Evolutionary conservation across 2,888 invertebrate species (phyloP), one percentile per base, ranked within the genome.

Genomic region (Campaea margaritaria): DNA sequence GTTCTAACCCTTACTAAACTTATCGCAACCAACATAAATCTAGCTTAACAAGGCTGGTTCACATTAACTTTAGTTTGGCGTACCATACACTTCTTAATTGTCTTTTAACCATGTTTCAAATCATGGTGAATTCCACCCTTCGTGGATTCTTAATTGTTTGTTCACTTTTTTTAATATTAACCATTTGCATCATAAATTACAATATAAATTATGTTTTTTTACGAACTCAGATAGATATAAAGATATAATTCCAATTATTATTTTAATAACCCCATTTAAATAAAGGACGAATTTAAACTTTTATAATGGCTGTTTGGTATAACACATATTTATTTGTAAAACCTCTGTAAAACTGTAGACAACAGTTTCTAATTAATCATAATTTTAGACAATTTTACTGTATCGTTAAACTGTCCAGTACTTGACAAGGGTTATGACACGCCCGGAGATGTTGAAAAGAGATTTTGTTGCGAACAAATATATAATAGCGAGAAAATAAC

Each of bases 371-470:
- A 62, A 59, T 58, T 16, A 2, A 5, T 21, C 50, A 54, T 58
- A 64, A 55, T 68, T 77, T 76, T 71, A 71, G 52, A 72, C 67
- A 74, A 66, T 70, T 81, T 63, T 72, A 69, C 52, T 62, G 66
- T 69, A 47, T 38, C 14, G 7, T 41, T n/a, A 31, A 49, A 42
- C 5, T 44, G 16, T 46, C 16, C 21, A 15, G 51, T 43, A 39
- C 36, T 27, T 21, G 51, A 28, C 41, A 28, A 39, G 34, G 15
- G 16, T 27, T 42, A 16, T 48, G 11, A 10, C 48, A 43, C 42
- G 15, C 11, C n/a, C n/a, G 12, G 7, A 39, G 75, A 48, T 46
- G n/a, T 59, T 62, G 21, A 21, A 5, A 21, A 21, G 5, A 21
- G 21, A 21, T 21, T 21, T 5, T 21, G n/a, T n/a, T 42, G 15